These are phyloP conservation scores for Epinotia demarniana DNA, from an alignment of 2,888 invertebrate species.

Conservation along the genomic window DNA sequence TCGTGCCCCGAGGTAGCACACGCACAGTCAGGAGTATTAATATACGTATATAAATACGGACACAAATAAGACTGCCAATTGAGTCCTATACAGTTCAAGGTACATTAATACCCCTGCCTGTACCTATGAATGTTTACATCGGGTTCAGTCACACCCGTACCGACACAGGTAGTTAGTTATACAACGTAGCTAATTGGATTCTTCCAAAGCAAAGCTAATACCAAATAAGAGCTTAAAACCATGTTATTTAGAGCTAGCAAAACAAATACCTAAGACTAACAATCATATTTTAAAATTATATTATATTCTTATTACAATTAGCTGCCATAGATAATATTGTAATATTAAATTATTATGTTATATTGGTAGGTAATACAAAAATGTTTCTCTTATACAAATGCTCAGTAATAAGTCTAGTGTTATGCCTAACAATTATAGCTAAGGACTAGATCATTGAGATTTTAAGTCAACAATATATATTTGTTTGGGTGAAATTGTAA, in stretches of 20 bases:
- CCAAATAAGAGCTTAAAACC: background rate
- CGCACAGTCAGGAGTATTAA: too few species aligned
- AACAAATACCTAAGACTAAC: constrained; percentile 30
- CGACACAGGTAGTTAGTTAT: background rate
- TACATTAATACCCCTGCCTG: too few species aligned
- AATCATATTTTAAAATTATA: constrained; percentile 40
- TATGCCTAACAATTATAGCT: background rate
- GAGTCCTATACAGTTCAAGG: too few species aligned
- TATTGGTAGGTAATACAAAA: constrained; percentile 12
- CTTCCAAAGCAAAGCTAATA: background rate
- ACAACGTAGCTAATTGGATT: background rate
- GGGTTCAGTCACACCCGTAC: too few species aligned
- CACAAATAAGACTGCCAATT: too few species aligned
- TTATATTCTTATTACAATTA: constrained; percentile 26
- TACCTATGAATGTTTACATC: too few species aligned
- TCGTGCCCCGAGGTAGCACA: too few species aligned
- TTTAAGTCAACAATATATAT: background rate
- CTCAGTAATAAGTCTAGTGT: background rate
- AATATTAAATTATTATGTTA: background rate
- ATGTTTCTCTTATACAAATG: background rate
- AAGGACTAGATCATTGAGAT: background rate
- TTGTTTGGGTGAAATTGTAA: background rate
- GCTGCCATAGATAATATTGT: constrained; percentile 25
- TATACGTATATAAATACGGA: too few species aligned
- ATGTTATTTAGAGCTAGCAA: background rate